Evolutionary conservation across 2,113 vertebrate genomes (phyloP), one percentile per base, ranked within the genome.

Genomic region (Callopanchax toddi): DNA sequence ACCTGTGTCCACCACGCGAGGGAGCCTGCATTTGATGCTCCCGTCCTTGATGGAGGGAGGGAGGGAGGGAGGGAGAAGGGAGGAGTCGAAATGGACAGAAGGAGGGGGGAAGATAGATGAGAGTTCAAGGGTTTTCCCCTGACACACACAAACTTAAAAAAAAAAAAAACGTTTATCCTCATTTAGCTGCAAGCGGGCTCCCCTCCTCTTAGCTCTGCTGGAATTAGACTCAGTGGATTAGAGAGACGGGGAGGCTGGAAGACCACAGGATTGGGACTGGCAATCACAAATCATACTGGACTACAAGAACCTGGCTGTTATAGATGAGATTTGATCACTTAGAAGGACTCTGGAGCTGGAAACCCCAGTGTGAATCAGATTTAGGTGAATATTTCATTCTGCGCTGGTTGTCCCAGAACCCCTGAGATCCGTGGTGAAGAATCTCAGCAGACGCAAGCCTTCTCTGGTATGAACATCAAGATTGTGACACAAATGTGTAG

Each of bases 1-100:
- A 34, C 20, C 4, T 22, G 17, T 22, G 17, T 29, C 52, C 68
- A 12, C 83, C 79, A 86, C 69, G 4, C 46, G 76, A 71, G 79
- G 83, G 82, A 85, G 83, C 48, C 54, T 66, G 60, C 76, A 36
- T 70, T 32, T 79, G 76, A 74, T 40, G 45, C 39, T 51, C 11
- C 3, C 3, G 25, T 63, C 25, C 34, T 54, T 54, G 23, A 66
- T 44, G 50, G 45, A 39, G 52, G 48, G 36, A 71, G 66, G 79
- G 79, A 80, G 25, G 15, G 26, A 18, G n/a, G n/a, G 17, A 17
- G 54, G 26, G 36, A 56, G 9, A 11, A 42, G 78, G 87, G 83
- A 81, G 82, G 86, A 86, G 88, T 71, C 23, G 16, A 67, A 61
- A 73, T 63, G 70, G 68, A 74, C 60, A 56, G 63, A 49, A 37